Evolutionary conservation across 2,888 invertebrate genomes (phyloP).

Genomic region (Pomacea canaliculata): DNA sequence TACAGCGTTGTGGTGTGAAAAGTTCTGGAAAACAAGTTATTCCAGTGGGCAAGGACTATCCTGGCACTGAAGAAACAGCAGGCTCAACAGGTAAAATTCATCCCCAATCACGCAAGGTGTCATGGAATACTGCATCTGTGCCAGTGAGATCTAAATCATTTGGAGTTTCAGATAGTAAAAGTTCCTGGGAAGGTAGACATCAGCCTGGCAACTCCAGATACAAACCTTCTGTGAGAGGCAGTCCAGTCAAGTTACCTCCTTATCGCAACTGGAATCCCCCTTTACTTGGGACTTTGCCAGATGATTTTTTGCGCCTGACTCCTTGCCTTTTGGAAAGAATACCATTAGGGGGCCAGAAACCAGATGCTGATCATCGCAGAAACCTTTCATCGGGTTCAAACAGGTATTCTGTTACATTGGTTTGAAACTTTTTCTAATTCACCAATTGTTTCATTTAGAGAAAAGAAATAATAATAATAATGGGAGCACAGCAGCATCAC

Average conservation of each 20-base stretch:
- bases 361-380: slow-evolving; percentile 16
- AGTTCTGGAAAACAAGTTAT: slow-evolving; percentile 22
- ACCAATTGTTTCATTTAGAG: too few species aligned
- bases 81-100: not conserved
- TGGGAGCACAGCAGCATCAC: too few species aligned
- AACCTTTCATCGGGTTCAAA: slow-evolving; percentile 3
- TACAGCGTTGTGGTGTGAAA: slow-evolving; percentile 32
- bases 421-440: too few species aligned
- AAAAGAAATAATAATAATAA: too few species aligned
- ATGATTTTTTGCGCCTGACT: slow-evolving; percentile 79
- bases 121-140: slow-evolving; percentile 12
- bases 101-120: slow-evolving; percentile 14
- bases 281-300: slow-evolving; percentile 82
- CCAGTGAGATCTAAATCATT: slow-evolving; percentile 21
- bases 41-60: slow-evolving; percentile 8
- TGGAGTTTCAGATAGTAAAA: slow-evolving; percentile 10
- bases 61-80: slow-evolving; percentile 12
- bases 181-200: not conserved
- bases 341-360: slow-evolving; percentile 18
- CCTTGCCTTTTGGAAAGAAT: slow-evolving; percentile 14
- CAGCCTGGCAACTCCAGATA: slow-evolving; percentile 1
- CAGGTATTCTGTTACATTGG: slow-evolving; percentile 1
- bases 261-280: slow-evolving; percentile 83
- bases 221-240: slow-evolving; percentile 23
- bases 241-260: slow-evolving; percentile 40